phyloP scores from a whole-genome alignment of 1,140 invertebrate species.

The Trichonephila clavipes region DNA sequence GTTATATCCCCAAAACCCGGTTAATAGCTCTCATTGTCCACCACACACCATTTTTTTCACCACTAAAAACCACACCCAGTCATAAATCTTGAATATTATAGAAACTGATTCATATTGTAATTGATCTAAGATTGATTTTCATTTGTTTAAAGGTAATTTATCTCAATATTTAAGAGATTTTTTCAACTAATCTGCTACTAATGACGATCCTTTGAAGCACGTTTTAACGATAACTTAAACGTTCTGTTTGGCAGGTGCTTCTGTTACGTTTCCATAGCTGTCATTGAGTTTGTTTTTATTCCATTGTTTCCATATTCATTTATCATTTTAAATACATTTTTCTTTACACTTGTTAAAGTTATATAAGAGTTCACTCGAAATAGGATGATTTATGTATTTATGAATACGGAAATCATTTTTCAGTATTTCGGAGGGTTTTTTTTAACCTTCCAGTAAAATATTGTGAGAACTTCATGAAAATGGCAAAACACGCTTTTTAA shows the following conservation, averaged over 20 bases:
- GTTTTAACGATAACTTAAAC: neutral
- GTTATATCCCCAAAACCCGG: neutral
- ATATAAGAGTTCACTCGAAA: too few species aligned
- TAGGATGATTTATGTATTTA: too few species aligned
- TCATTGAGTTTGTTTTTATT: neutral
- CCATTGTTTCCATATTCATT: neutral
- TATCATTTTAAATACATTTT: neutral
- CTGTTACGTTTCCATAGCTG: neutral
- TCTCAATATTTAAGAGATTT: neutral
- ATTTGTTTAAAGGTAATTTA: constrained; percentile 7
- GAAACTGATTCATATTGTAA: neutral
- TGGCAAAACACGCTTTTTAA: too few species aligned
- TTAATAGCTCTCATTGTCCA: neutral
- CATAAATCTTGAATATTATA: neutral
- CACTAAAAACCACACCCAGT: constrained; percentile 3
- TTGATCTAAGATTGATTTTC: constrained; percentile 15
- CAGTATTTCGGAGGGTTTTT: too few species aligned
- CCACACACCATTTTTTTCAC: neutral
- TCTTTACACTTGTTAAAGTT: too few species aligned
- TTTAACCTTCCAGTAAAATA: too few species aligned
- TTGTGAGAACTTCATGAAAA: too few species aligned
- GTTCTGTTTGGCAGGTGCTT: neutral
- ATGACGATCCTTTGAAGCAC: neutral
- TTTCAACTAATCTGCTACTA: neutral
- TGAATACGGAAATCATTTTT: too few species aligned